Evolutionary conservation across 2,113 vertebrate species (phyloP).

Genomic region (Neomonachus schauinslandi): DNA sequence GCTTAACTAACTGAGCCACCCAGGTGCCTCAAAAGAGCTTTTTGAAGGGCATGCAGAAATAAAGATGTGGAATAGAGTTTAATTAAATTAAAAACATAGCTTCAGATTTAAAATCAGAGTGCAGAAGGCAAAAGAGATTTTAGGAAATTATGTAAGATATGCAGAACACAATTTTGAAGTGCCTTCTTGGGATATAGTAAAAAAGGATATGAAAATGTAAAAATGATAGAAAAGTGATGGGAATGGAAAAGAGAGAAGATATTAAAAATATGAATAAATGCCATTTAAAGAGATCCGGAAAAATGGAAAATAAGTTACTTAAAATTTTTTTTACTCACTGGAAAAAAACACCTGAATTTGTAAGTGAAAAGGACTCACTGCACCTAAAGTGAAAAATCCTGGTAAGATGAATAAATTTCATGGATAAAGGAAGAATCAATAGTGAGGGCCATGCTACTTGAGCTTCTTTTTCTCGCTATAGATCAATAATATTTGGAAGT

Average conservation of each 20-base stretch:
- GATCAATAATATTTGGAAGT: constrained; percentile 5
- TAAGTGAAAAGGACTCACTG: background rate
- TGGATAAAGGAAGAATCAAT: constrained; percentile 26
- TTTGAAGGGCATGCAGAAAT: background rate
- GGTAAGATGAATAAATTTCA: background rate
- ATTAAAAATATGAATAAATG: background rate
- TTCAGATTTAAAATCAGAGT: constrained; percentile 38
- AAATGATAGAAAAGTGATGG: constrained; percentile 5
- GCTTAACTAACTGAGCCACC: background rate
- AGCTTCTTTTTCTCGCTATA: background rate
- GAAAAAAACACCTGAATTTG: background rate
- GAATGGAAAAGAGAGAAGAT: background rate
- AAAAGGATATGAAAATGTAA: background rate
- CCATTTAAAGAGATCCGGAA: background rate
- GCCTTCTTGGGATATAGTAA: background rate
- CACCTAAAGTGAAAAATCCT: background rate
- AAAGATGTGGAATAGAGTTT: constrained; percentile 15
- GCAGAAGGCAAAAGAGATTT: background rate
- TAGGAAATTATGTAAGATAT: background rate
- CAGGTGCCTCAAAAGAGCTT: background rate
- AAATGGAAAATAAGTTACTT: constrained; percentile 37
- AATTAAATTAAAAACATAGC: constrained; percentile 55
- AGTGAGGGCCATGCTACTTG: background rate
- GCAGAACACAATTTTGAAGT: background rate
- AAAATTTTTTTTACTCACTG: constrained; percentile 31